A percentile compares a stretch with the other conserved stretches of the same genome.
These are phyloP conservation scores for Spisula solida DNA, from an alignment of 2,888 invertebrate species.

Conservation along the genomic window DNA sequence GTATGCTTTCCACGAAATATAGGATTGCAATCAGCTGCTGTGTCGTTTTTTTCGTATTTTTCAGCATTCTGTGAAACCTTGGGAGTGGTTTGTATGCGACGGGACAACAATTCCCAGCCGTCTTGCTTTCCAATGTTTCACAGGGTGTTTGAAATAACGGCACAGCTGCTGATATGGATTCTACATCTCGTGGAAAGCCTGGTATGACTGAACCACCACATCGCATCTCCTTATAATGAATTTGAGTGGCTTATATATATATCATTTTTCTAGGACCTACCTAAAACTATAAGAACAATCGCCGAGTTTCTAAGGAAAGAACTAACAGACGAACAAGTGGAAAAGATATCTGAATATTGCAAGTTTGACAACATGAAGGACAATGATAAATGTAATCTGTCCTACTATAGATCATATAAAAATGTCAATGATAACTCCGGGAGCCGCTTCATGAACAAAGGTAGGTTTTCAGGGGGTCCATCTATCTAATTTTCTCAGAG, in stretches of 20 bases:
- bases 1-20: too few species aligned
- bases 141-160: too few species aligned
- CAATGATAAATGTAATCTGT: not conserved
- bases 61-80: too few species aligned
- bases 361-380: not conserved
- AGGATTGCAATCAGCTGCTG: too few species aligned
- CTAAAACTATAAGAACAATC: not conserved
- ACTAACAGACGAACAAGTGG: not conserved
- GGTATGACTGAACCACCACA: too few species aligned
- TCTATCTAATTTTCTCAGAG: not conserved
- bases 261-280: not conserved
- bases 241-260: not conserved
- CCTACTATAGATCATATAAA: not conserved
- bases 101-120: too few species aligned
- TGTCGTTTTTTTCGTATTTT: too few species aligned
- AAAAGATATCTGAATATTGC: not conserved
- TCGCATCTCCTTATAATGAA: too few species aligned
- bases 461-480: not conserved
- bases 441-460: not conserved
- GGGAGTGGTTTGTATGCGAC: too few species aligned
- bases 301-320: not conserved
- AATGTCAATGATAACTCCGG: not conserved
- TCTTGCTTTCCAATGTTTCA: too few species aligned
- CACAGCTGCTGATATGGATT: too few species aligned
- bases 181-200: too few species aligned